Conservation (phyloP, 2,797 vertebrate species). For the Lacerta viridis region DNA sequence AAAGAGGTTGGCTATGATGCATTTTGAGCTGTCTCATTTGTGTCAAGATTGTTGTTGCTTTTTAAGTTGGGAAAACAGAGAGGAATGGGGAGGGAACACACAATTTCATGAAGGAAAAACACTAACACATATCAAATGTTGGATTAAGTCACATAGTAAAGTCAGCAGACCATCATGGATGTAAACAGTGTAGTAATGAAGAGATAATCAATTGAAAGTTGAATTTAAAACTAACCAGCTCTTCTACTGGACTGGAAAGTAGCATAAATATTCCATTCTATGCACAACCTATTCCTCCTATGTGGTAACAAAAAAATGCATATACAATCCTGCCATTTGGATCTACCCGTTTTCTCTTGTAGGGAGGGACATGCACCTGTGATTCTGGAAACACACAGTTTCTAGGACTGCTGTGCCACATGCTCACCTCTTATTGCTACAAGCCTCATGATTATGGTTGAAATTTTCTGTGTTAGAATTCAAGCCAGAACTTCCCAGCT, state of each 20-base stretch:
- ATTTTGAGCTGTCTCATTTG: conserved; percentile 16
- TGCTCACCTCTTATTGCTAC: neutral
- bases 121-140: conserved; percentile 1
- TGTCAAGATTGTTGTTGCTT: conserved; percentile 9
- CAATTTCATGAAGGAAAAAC: neutral
- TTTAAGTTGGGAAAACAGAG: conserved; percentile 17
- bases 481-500: too few relatives aligned
- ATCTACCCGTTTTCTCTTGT: neutral
- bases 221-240: conserved; percentile 14
- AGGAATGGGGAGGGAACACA: neutral
- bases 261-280: conserved; percentile 3
- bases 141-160: conserved; percentile 5
- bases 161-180: conserved; percentile 27
- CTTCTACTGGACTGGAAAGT: conserved; percentile 34
- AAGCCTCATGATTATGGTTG: neutral
- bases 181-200: conserved; percentile 39
- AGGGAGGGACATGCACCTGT: neutral
- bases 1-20: neutral
- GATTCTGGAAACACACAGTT: neutral
- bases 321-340: neutral
- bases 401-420: neutral
- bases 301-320: accelerated
- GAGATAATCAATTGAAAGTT: conserved; percentile 34
- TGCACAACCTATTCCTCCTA: neutral
- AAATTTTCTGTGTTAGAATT: too few relatives aligned